Evolutionary conservation across 53 echinoderm and acorn worm species (phyloP), one percentile per base, ranked within the genome.

Genomic region (Apostichopus leukothele): DNA sequence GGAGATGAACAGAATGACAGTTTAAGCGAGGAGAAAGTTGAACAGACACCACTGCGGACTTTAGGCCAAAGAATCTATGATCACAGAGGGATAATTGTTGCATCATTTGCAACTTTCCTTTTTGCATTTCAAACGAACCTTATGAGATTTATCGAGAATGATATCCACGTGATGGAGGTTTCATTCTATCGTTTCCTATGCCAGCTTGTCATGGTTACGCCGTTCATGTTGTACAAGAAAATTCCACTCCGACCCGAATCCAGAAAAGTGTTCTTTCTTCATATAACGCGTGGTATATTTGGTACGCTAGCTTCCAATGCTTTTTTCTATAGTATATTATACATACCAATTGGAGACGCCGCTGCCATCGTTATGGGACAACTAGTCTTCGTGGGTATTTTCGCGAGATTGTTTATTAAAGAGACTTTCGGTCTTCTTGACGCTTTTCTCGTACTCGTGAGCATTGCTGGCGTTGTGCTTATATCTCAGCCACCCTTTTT

Each of bases 401-500:
- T 63, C 16, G 85, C 85, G 0, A 63, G 71, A 67, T 67, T 85
- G 9, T 66, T 85, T 66, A 12, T 85, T 50, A 85, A 85, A 67
- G 85, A 85, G 50, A 5, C 85, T 5, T 85, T 63, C 50, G 85
- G 67, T 16, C 11, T 85, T 85, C 11, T 25, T 9, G 85, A 85
- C 27, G 61, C 26, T 11, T 67, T 25, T 26, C 85, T 85, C 3
- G 85, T 85, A 11, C 21, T 66, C 12, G 5, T 66, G 50, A 67
- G 66, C 50, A 23, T 85, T 5, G 23, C 9, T 39, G 85, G 85
- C 11, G 13, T 67, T 9, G 26, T 85, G 16, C 85, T 85, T 18
- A 85, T 85, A 26, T 63, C 85, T 25, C 85, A 68, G 14, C 67
- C 85, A 25, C 85, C 67, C 1, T 85, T 67, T 50, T 67, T 85